These are phyloP conservation scores for Eilema caniola DNA, from an alignment of 2,888 invertebrate species.

Conservation along the genomic window DNA sequence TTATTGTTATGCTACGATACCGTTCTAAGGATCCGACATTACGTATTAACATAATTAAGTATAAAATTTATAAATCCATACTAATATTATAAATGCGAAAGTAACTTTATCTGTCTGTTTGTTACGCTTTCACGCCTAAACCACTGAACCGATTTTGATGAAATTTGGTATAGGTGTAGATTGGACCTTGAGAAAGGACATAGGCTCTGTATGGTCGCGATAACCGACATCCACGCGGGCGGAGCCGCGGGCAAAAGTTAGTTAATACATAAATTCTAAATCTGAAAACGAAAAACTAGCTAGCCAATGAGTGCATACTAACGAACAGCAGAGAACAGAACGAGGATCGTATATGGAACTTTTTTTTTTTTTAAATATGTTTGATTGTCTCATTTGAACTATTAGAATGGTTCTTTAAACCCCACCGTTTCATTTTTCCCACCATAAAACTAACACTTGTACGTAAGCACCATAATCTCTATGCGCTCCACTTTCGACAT, in stretches of 20 bases:
- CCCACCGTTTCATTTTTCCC: slow-evolving; percentile 50
- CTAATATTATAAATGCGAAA: no score
- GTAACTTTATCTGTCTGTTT: no score
- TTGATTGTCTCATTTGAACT: neutral
- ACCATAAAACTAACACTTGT: slow-evolving; percentile 62
- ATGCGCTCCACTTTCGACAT: slow-evolving; percentile 73
- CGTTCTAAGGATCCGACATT: neutral
- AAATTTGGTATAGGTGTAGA: no score
- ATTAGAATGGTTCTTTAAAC: slow-evolving; percentile 11
- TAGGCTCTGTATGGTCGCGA: no score
- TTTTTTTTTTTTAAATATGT: neutral
- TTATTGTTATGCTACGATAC: neutral
- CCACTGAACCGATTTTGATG: no score
- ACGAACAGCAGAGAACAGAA: neutral
- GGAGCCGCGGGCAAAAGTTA: no score
- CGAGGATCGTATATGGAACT: neutral
- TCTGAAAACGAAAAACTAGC: neutral
- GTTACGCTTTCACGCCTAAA: no score
- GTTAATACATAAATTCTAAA: no score
- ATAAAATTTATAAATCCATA: no score
- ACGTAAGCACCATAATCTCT: slow-evolving; percentile 63
- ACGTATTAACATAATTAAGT: neutral
- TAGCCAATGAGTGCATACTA: neutral
- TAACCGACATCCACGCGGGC: no score
- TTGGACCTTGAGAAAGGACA: no score